These are phyloP conservation scores for Oriolus oriolus DNA, from an alignment of 2,113 vertebrate species.

Conservation along the genomic window DNA sequence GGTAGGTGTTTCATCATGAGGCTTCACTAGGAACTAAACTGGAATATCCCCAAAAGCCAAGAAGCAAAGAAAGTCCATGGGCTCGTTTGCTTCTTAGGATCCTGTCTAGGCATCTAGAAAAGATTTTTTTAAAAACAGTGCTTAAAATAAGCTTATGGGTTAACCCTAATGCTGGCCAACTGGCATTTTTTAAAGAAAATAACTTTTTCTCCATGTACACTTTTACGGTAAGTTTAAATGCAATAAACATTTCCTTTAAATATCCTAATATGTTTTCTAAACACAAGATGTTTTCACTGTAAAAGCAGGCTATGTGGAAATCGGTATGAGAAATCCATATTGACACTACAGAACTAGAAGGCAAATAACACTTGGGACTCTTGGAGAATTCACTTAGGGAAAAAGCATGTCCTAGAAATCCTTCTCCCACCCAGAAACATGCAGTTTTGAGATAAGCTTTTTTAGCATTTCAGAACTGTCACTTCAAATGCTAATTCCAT, in stretches of 20 bases:
- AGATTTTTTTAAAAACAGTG: neutral
- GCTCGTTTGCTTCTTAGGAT: neutral
- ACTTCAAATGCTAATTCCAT: neutral
- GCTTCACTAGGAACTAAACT: neutral
- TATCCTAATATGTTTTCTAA: neutral
- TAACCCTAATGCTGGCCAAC: neutral
- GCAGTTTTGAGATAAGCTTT: neutral
- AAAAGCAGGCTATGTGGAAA: neutral
- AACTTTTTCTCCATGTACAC: neutral
- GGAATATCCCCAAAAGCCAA: neutral
- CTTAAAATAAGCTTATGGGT: neutral
- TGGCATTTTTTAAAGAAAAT: neutral
- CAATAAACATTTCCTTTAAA: neutral
- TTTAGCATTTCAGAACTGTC: neutral
- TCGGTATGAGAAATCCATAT: slow-evolving; percentile 13
- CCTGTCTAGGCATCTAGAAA: neutral
- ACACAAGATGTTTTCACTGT: neutral
- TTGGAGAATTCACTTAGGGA: slow-evolving; percentile 32
- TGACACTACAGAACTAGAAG: slow-evolving; percentile 45
- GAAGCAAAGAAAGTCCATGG: neutral
- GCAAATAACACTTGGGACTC: slow-evolving; percentile 23
- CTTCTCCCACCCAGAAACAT: neutral
- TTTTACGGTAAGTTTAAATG: neutral
- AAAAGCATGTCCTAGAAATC: slow-evolving; percentile 36
- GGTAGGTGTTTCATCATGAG: neutral